A percentile compares a stretch with the other conserved stretches of the same genome.
Conservation (phyloP, 2,797 vertebrate genomes). For the Borostomias antarcticus region DNA sequence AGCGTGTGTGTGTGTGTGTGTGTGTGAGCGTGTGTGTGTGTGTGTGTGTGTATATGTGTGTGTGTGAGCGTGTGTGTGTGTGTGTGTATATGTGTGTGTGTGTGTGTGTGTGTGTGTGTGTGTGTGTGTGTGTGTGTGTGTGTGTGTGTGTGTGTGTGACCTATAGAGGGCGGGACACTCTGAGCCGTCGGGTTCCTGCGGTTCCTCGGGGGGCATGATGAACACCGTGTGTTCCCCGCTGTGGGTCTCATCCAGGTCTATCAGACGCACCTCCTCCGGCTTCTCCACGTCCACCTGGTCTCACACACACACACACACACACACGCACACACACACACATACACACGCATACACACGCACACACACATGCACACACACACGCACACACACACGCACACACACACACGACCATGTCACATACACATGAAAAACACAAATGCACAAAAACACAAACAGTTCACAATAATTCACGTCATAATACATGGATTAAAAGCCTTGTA, state of each 20-base stretch:
- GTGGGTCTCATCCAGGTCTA: constrained; percentile 88
- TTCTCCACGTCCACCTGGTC: constrained; percentile 89
- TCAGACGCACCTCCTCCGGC: constrained; percentile 81
- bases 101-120: constrained; percentile 4
- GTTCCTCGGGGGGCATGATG: constrained; percentile 92
- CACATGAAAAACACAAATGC: background rate
- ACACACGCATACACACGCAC: background rate
- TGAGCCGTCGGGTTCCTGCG: constrained; percentile 75
- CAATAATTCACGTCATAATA: background rate
- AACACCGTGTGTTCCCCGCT: constrained; percentile 94
- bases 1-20: background rate
- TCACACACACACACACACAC: background rate
- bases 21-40: background rate
- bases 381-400: background rate
- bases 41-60: background rate
- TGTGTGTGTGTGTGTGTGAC: constrained; percentile 54
- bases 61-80: background rate
- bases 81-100: background rate
- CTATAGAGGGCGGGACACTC: constrained; percentile 83
- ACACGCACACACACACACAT: background rate
- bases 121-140: constrained; percentile 3
- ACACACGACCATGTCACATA: background rate
- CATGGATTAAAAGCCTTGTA: background rate
- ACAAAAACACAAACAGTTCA: background rate
- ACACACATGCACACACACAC: background rate